phyloP scores from a whole-genome alignment of 2,888 invertebrate species.

The Hypena proboscidalis region DNA sequence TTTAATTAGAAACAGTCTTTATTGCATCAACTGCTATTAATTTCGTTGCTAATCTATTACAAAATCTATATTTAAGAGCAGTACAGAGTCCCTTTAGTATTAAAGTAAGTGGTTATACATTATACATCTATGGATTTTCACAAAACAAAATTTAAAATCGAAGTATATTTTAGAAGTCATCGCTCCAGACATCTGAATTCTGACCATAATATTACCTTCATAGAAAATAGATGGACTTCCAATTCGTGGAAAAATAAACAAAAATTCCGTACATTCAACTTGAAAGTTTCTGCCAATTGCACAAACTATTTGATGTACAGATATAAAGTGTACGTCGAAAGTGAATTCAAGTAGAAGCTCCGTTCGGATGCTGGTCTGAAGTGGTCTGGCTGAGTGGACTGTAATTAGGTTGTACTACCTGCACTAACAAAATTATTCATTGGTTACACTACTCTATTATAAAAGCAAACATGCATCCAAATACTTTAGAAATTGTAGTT shows the following conservation, averaged over 20 bases:
- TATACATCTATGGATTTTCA: too few relatives aligned
- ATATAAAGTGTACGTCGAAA: conserved; percentile 14
- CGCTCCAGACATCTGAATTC: too few relatives aligned
- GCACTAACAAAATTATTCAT: conserved; percentile 21
- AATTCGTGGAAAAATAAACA: too few relatives aligned
- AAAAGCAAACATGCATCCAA: too few relatives aligned
- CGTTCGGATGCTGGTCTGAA: conserved; percentile 22
- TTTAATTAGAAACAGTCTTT: conserved; percentile 65
- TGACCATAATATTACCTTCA: too few relatives aligned
- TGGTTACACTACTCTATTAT: not conserved
- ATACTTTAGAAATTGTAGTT: too few relatives aligned
- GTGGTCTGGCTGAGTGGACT: conserved; percentile 36
- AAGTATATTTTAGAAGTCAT: too few relatives aligned
- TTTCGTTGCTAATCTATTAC: too few relatives aligned
- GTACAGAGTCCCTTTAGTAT: conserved; percentile 60
- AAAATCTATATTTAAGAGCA: too few relatives aligned
- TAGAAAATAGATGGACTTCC: too few relatives aligned
- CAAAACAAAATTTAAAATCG: too few relatives aligned
- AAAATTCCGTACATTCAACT: not conserved
- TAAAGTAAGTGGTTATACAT: too few relatives aligned
- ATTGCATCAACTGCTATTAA: conserved; percentile 77
- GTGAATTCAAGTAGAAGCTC: conserved; percentile 21
- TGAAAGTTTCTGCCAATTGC: not conserved
- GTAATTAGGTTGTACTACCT: conserved; percentile 36
- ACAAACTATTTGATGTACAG: not conserved